Percentiles rank a stretch among this genome's conserved stretches.
Conservation (phyloP, 2,888 invertebrate species). For the Limnephilus marmoratus region DNA sequence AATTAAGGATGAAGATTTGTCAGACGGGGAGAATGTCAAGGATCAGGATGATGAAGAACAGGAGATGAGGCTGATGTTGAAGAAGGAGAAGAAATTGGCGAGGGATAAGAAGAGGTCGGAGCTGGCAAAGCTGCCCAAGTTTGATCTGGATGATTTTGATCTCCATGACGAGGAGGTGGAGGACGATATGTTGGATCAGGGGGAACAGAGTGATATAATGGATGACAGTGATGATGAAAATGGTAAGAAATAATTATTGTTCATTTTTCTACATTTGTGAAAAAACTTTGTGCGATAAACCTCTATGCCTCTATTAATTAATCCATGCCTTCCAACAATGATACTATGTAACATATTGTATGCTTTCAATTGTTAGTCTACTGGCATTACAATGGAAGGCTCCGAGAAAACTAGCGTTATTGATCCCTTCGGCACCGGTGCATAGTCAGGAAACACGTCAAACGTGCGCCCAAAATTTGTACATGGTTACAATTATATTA, state of each 20-base stretch:
- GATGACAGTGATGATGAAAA: conserved; percentile 71
- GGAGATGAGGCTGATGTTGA: conserved; percentile 79
- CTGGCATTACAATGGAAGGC: too few species aligned
- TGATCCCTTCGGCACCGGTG: too few species aligned
- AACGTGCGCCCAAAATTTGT: too few species aligned
- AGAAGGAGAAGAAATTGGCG: conserved; percentile 76
- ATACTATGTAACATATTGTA: too few species aligned
- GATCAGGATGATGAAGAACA: conserved; percentile 72
- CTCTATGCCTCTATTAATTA: too few species aligned
- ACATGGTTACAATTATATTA: too few species aligned
- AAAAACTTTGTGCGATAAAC: too few species aligned
- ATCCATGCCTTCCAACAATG: background rate
- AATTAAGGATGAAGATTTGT: conserved; percentile 72
- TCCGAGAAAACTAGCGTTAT: too few species aligned
- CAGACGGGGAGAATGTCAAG: conserved; percentile 65
- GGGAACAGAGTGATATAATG: conserved; percentile 72
- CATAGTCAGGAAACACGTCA: too few species aligned
- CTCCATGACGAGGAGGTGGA: conserved; percentile 87
- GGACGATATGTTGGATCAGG: conserved; percentile 79
- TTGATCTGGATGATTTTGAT: conserved; percentile 88
- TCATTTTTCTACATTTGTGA: background rate
- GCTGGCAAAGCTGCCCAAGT: conserved; percentile 78
- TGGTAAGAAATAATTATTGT: conserved; percentile 61
- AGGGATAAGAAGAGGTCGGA: conserved; percentile 75
- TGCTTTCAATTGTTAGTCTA: too few species aligned